A percentile compares a stretch with the other conserved stretches of the same genome.
phyloP scores from a whole-genome alignment of 1,140 invertebrate genomes.

The Drosophila persimilis region DNA sequence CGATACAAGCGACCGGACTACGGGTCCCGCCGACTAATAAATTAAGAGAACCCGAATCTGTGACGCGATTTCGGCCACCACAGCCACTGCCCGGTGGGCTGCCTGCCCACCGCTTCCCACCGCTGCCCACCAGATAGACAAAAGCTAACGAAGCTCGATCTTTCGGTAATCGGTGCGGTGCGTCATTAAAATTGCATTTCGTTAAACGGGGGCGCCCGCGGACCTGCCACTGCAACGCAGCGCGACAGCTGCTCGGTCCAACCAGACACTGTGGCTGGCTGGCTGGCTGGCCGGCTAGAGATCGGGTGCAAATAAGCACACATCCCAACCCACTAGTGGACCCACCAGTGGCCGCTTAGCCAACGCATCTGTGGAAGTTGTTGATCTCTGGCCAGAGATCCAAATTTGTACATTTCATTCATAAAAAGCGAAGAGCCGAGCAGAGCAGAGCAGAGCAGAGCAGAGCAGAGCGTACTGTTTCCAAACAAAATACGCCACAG shows the following conservation, averaged over 20 bases:
- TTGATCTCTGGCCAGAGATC: conserved; percentile 29
- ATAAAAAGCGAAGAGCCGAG: conserved; percentile 29
- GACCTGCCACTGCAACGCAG: conserved; percentile 25
- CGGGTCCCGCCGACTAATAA: conserved; percentile 41
- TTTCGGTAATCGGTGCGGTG: conserved; percentile 62
- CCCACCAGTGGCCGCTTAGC: conserved; percentile 48
- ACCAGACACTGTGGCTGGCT: conserved; percentile 70
- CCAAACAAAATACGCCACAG: background rate
- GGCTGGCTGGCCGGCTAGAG: conserved; percentile 16
- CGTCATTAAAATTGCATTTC: conserved; percentile 80
- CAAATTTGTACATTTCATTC: conserved; percentile 72
- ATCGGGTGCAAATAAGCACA: no score
- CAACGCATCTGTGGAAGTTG: conserved; percentile 22
- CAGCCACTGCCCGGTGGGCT: conserved; percentile 67
- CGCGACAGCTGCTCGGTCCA: conserved; percentile 36
- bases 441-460: conserved; percentile 4
- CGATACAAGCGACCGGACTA: background rate
- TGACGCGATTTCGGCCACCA: conserved; percentile 25
- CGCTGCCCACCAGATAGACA: conserved; percentile 41
- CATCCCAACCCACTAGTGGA: conserved; percentile 18
- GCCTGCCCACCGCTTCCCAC: conserved; percentile 54
- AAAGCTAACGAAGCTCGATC: conserved; percentile 38
- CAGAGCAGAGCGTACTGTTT: conserved; percentile 23
- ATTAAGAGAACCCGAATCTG: conserved; percentile 39
- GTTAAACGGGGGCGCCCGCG: conserved; percentile 56